phyloP scores from a whole-genome alignment of 2,113 vertebrate genomes.

The Entelurus aequoreus region DNA sequence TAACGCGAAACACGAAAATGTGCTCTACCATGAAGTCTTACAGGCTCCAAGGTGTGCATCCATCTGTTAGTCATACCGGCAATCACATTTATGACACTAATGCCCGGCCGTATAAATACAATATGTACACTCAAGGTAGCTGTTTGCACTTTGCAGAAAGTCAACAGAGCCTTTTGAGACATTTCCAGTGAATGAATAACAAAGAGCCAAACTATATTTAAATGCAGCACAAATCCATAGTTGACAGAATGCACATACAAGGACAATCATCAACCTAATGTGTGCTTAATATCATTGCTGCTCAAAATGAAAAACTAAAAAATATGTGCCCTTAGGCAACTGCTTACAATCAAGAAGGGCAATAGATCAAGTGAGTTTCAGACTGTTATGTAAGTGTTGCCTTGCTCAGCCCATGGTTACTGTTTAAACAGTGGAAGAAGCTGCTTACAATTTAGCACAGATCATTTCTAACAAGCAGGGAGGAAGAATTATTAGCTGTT shows the following conservation, averaged over 20 bases:
- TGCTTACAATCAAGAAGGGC: not conserved
- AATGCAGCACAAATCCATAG: conserved; percentile 9
- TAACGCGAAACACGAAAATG: conserved; percentile 18
- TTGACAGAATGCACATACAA: conserved; percentile 8
- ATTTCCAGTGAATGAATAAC: conserved; percentile 12
- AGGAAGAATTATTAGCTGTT: conserved; percentile 2
- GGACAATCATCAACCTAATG: not conserved
- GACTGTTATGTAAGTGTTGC: conserved; percentile 27
- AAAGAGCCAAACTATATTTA: conserved; percentile 19
- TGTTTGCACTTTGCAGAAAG: conserved; percentile 50
- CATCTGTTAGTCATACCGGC: conserved; percentile 33
- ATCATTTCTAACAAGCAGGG: conserved; percentile 6
- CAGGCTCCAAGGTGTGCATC: conserved; percentile 17
- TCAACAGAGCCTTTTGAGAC: conserved; percentile 37
- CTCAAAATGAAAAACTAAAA: not conserved
- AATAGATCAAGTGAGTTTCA: conserved; percentile 2
- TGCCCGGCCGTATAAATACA: conserved; percentile 43
- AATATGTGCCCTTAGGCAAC: not conserved
- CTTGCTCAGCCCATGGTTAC: conserved; percentile 31
- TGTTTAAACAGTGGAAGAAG: conserved; percentile 48
- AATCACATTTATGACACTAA: conserved; percentile 55
- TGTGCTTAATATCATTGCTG: not conserved
- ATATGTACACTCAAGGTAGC: conserved; percentile 22
- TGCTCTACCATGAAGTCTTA: conserved; percentile 1
- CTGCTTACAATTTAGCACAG: conserved; percentile 10